These are phyloP conservation scores for Drosophila subpulchrella DNA, from an alignment of 1,140 invertebrate genomes.

Conservation along the genomic window DNA sequence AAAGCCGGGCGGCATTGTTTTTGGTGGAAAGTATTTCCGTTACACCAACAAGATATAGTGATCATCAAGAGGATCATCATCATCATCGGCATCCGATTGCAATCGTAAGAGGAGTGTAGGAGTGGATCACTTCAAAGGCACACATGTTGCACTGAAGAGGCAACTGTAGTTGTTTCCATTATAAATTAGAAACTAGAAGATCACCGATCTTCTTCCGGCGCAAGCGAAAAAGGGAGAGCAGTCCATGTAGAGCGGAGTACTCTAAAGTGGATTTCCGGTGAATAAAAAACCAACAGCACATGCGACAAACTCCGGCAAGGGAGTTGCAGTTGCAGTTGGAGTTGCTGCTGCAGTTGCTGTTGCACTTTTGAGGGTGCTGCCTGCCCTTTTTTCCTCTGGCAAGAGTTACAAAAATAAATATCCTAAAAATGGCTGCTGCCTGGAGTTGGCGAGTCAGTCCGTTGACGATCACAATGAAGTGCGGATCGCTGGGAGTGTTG, in stretches of 20 bases:
- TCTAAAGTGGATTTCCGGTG: conserved; percentile 83
- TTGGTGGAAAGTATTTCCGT: conserved; percentile 72
- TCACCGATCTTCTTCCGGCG: conserved; percentile 44
- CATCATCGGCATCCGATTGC: conserved; percentile 54
- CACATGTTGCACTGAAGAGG: conserved; percentile 73
- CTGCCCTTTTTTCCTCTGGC: conserved; percentile 7
- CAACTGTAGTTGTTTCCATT: conserved; percentile 64
- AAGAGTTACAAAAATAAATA: conserved; percentile 74
- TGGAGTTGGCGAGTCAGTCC: conserved; percentile 27
- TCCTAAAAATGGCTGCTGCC: conserved; percentile 48
- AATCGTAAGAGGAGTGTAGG: conserved; percentile 20
- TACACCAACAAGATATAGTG: conserved; percentile 55
- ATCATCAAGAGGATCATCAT: conserved; percentile 60
- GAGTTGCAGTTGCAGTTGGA: conserved; percentile 49
- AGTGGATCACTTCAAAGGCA: conserved; percentile 63
- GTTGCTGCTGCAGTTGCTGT: conserved; percentile 32
- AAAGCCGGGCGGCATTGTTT: conserved; percentile 46
- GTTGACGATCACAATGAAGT: conserved; percentile 21
- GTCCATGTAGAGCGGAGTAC: conserved; percentile 18
- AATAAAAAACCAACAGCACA: conserved; percentile 69
- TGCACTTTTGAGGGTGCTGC: conserved; percentile 36
- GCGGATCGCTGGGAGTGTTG: conserved; percentile 22
- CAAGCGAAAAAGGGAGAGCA: conserved; percentile 14
- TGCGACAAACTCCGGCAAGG: conserved; percentile 58
- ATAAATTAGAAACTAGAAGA: conserved; percentile 71